Conservation (phyloP, 1,140 invertebrate genomes). For the Sarcophaga bullata region DNA sequence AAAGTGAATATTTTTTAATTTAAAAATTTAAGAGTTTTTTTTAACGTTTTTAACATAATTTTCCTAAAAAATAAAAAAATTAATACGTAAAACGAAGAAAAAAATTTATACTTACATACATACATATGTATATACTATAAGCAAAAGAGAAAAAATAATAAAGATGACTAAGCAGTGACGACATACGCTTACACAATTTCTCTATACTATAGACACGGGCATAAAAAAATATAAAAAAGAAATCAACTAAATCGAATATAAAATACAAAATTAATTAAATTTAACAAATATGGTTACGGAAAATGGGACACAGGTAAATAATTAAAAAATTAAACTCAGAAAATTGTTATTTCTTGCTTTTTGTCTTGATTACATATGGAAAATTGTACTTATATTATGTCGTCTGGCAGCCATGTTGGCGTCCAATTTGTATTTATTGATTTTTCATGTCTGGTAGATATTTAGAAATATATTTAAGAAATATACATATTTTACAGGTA, state of each 20-base stretch:
- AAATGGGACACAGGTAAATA: conserved; percentile 65
- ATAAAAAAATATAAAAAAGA: conserved; percentile 12
- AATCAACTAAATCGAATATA: conserved; percentile 36
- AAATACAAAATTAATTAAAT: conserved; percentile 46
- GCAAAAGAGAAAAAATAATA: too few species aligned
- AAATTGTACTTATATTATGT: conserved; percentile 44
- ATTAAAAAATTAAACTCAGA: neutral
- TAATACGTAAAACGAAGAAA: conserved; percentile 44
- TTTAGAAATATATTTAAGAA: too few species aligned
- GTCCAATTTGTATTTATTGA: conserved; percentile 61
- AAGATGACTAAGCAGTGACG: conserved; percentile 64
- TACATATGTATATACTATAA: too few species aligned
- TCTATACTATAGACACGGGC: conserved; percentile 53
- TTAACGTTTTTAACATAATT: conserved; percentile 18
- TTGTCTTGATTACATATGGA: conserved; percentile 34
- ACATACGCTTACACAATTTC: conserved; percentile 64
- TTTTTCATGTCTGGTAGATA: conserved; percentile 39
- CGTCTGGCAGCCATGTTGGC: conserved; percentile 60
- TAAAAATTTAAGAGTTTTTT: conserved; percentile 15
- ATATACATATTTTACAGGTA: too few species aligned
- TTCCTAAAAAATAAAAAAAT: conserved; percentile 40
- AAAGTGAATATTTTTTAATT: conserved; percentile 27
- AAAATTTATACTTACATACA: conserved; percentile 45
- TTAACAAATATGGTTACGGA: conserved; percentile 62
- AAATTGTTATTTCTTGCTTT: conserved; percentile 41